These are phyloP conservation scores for Prosapia bicincta DNA, from an alignment of 2,888 invertebrate genomes.

Conservation along the genomic window DNA sequence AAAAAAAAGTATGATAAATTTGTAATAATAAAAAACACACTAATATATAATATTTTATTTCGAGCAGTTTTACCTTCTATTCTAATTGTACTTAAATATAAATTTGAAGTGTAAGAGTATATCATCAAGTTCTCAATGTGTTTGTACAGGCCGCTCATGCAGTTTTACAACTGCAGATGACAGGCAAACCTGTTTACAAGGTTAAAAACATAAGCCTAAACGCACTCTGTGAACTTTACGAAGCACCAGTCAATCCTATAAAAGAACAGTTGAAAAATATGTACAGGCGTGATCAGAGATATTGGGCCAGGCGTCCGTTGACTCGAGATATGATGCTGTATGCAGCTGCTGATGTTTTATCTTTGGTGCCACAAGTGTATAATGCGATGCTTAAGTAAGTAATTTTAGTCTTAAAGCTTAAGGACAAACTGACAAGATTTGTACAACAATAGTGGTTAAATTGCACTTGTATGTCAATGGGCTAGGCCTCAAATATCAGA, in stretches of 20 bases:
- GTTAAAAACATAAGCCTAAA: constrained; percentile 90
- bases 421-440: no score
- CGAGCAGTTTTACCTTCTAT: no score
- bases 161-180: constrained; percentile 85
- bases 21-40: no score
- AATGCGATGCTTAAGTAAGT: constrained; percentile 61
- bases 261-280: constrained; percentile 87
- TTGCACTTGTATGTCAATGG: no score
- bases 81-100: no score
- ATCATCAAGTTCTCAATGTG: no score
- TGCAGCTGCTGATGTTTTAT: constrained; percentile 84
- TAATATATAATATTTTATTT: no score
- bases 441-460: no score
- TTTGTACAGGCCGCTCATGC: constrained; percentile 74
- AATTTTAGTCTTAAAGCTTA: no score
- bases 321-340: constrained; percentile 89
- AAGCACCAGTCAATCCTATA: constrained; percentile 83
- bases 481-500: no score
- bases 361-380: constrained; percentile 80
- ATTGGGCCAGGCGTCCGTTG: constrained; percentile 84
- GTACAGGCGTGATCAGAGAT: constrained; percentile 76
- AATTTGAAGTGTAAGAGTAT: no score
- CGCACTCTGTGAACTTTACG: constrained; percentile 85
- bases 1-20: no score
- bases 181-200: constrained; percentile 88